Percentiles rank a stretch among this genome's conserved stretches.
phyloP scores from a whole-genome alignment of 37 sponge, comb jelly and placozoan genomes.

The Amphimedon queenslandica region DNA sequence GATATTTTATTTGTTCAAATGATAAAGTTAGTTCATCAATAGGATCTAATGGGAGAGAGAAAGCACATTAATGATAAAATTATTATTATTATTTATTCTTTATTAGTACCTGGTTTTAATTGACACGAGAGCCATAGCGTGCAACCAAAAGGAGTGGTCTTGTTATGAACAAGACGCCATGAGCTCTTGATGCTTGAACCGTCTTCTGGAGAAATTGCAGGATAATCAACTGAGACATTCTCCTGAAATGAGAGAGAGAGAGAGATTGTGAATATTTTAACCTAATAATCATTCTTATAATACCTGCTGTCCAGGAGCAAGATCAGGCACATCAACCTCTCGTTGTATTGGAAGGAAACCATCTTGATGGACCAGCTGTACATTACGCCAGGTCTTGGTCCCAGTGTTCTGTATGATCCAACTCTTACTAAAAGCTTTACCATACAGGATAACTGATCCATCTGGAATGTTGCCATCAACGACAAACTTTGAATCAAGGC shows the following conservation, averaged over 20 bases:
- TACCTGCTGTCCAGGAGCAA: conserved; percentile 64
- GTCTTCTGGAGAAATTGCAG: conserved; percentile 10
- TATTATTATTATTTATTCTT: background rate
- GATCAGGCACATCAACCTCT: conserved; percentile 43
- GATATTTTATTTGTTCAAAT: conserved; percentile 1
- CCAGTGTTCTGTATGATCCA: conserved; percentile 78
- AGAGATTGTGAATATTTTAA: too few species aligned
- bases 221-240: conserved; percentile 41
- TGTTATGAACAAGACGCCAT: conserved; percentile 55
- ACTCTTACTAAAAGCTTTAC: conserved; percentile 60
- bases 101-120: background rate
- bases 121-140: conserved; percentile 49
- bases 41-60: background rate
- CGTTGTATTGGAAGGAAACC: conserved; percentile 36
- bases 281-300: too few species aligned
- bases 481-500: conserved; percentile 36
- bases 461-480: conserved; percentile 52
- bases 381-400: conserved; percentile 65
- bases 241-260: background rate
- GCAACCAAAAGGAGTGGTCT: conserved; percentile 49
- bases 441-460: conserved; percentile 22
- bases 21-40: background rate
- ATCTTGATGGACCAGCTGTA: conserved; percentile 49
- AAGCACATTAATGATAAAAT: background rate
- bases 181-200: conserved; percentile 37